These are phyloP conservation scores for Lycocerus yunnanus DNA, from an alignment of 2,888 invertebrate species.

Conservation along the genomic window DNA sequence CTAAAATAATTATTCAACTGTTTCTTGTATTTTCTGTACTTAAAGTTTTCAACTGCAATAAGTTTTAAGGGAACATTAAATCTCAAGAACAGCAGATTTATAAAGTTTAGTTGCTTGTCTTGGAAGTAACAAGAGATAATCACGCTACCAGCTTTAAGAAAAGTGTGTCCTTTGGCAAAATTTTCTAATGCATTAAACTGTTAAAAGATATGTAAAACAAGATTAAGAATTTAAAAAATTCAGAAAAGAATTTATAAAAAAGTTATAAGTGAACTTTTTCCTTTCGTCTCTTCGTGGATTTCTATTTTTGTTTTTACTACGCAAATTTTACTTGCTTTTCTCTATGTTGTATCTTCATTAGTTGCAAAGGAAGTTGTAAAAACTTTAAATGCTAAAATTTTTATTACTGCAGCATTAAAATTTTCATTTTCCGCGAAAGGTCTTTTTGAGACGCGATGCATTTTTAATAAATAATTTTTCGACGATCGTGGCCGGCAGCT, in stretches of 20 bases:
- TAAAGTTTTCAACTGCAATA: not conserved
- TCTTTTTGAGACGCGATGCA: not conserved
- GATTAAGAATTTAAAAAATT: not conserved
- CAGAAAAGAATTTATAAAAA: no score
- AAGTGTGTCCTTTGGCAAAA: not conserved
- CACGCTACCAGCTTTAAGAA: not conserved
- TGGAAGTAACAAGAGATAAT: slow-evolving; percentile 20
- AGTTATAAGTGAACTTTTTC: not conserved
- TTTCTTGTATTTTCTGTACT: slow-evolving; percentile 5
- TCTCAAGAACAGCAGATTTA: slow-evolving; percentile 10
- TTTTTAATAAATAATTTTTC: not conserved
- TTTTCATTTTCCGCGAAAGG: not conserved
- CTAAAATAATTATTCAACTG: slow-evolving; percentile 6
- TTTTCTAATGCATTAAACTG: not conserved
- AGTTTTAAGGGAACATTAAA: slow-evolving; percentile 14
- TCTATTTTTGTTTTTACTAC: not conserved
- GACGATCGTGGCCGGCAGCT: not conserved
- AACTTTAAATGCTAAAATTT: not conserved
- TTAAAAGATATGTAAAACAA: not conserved
- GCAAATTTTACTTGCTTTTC: not conserved
- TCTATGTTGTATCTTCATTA: not conserved
- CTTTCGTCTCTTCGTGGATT: not conserved
- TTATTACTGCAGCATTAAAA: not conserved
- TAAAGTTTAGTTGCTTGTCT: not conserved
- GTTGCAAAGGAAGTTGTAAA: not conserved